Evolutionary conservation across 2,113 vertebrate genomes (phyloP).

Genomic region (Chionis minor): DNA sequence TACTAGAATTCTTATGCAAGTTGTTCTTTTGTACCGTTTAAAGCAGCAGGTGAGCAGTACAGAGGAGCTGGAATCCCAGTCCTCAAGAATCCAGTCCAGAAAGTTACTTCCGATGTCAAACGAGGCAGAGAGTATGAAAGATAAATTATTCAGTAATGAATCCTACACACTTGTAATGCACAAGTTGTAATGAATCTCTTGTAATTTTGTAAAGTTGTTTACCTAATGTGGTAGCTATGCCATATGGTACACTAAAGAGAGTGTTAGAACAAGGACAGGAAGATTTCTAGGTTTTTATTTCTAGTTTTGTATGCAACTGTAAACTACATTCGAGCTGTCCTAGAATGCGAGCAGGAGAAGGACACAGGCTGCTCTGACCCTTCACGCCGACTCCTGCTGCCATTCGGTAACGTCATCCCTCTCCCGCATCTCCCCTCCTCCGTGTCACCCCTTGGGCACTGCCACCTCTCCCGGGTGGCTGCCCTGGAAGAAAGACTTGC

Average conservation of each 20-base stretch:
- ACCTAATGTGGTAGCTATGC: conserved; percentile 44
- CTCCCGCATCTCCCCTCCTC: background rate
- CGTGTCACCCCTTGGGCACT: background rate
- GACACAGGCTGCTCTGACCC: background rate
- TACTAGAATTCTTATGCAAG: background rate
- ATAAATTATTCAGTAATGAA: conserved; percentile 48
- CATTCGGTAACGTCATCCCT: background rate
- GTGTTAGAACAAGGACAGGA: conserved; percentile 19
- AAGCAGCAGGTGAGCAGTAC: background rate
- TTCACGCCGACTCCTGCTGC: background rate
- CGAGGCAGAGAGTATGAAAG: background rate
- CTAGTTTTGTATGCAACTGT: conserved; percentile 31
- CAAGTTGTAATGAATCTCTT: conserved; percentile 47
- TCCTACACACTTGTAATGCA: conserved; percentile 35
- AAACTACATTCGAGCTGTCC: conserved; percentile 21
- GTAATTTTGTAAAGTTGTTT: conserved; percentile 54
- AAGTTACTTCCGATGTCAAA: background rate
- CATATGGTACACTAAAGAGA: conserved; percentile 34
- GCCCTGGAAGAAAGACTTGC: background rate
- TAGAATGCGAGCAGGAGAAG: background rate
- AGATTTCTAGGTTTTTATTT: conserved; percentile 42
- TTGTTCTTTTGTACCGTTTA: background rate
- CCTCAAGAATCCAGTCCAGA: background rate
- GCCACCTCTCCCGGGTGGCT: background rate
- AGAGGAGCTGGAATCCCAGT: background rate